Evolutionary conservation across 2,113 vertebrate genomes (phyloP).

Genomic region (Antidorcas marsupialis): DNA sequence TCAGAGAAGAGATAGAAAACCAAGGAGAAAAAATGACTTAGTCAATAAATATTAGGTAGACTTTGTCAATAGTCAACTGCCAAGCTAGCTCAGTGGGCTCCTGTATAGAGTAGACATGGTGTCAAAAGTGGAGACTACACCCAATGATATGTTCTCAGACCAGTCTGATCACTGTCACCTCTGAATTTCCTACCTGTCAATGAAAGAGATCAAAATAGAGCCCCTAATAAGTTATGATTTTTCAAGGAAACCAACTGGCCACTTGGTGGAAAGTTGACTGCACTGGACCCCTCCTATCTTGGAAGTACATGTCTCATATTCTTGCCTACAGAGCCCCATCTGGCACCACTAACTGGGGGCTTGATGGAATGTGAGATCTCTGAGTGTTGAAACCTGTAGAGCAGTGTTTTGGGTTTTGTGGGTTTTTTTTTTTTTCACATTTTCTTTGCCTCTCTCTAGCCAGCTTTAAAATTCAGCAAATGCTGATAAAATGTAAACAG

Average conservation of each 20-base stretch:
- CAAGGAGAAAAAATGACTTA: not conserved
- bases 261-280: not conserved
- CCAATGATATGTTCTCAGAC: not conserved
- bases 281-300: not conserved
- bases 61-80: not conserved
- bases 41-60: not conserved
- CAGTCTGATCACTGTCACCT: not conserved
- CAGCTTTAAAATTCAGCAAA: not conserved
- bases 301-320: not conserved
- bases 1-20: not conserved
- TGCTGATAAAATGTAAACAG: not conserved
- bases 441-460: not conserved
- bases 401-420: not conserved
- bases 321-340: not conserved
- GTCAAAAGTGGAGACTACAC: not conserved
- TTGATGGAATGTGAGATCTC: not conserved
- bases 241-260: not conserved
- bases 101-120: not conserved
- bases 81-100: not conserved
- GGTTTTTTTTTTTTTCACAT: not conserved
- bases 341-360: not conserved
- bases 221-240: not conserved
- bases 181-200: not conserved
- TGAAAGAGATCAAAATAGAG: not conserved
- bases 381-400: not conserved